Base-by-base conservation (phyloP, 2,113 vertebrate species). In the Campylomormyrus tamandua region DNA sequence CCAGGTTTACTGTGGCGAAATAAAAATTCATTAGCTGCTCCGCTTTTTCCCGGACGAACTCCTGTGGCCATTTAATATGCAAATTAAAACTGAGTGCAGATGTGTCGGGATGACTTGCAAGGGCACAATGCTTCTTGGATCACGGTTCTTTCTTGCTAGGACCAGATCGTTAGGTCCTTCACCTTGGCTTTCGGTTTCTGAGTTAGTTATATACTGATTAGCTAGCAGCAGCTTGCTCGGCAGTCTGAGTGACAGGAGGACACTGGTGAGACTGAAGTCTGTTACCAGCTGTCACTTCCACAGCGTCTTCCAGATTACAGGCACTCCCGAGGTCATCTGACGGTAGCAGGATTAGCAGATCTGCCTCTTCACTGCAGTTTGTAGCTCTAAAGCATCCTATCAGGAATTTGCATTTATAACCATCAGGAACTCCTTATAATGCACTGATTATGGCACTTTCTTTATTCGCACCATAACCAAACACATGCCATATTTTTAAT, bases 181-280 rank as follows among this genome's bases (percentile, higher is more conserved):
- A 11, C 31, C 42, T 17, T 46, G 35, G 35, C 45, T 87, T 6
- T 5, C 62, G 49, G 19, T 50, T 80, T 70, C 13, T 48, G 31
- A 87, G 27, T 58, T 87, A 77, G 87, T 48, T 49, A 83, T 35
- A 39, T 74, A 83, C 62, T 49, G 87, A 89, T 83, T 83, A 84
- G 52, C 80, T 52, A 46, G 15, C n/a, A n/a, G 62, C 48, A 48
- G 45, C 21, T 13, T 56, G 46, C 52, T 24, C 9, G 7, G 88
- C 39, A 84, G 83, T 46, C 39, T 13, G 45, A 84, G 10, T 46
- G 45, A 48, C 45, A 13, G 45, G 42, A 83, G 77, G 39, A 48
- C 83, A 80, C 74, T 42, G 74, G 15, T 19, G 35, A 42, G 74
- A 80, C 74, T 56, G 10, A 70, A 80, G 35, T 42, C 35, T 80